Base-by-base conservation (phyloP, 2,113 vertebrate species). In the Amblyopsis rosae region DNA sequence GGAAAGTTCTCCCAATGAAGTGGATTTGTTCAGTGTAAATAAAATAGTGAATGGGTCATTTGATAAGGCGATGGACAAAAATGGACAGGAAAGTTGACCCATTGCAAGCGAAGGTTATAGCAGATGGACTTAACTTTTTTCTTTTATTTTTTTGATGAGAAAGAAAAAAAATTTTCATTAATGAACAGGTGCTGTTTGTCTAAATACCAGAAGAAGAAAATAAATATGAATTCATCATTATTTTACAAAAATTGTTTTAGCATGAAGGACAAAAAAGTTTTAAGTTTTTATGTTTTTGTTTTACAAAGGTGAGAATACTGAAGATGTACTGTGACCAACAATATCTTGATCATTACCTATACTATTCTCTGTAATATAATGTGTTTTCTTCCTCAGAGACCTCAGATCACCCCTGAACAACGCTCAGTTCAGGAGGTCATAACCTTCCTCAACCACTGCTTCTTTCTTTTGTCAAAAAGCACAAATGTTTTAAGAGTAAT, bases 321-420 rank as follows among this genome's bases (percentile, higher is more conserved):
- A 82, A 76, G 78, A 76, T 76, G 88, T 77, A 87, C 89, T 89
- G 87, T 89, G 84, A 90, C 77, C 56, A 84, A 77, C 41, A 4
- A 56, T 11, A 51, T 41, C 32, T 32, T 9, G n/a, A 50, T 78
- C 26, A 9, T 57, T 48, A 1, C 46, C 72, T 19, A 4, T 60
- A 65, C 32, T 11, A 65, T 67, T 17, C 57, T 62, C 16, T 67
- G 67, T 41, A 73, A 62, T 81, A 65, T 57, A 74, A 82, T 72
- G 77, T 12, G 77, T 12, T 60, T 16, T 35, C 11, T 53, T 33
- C 9, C 5, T 76, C 56, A 48, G 17, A 73, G 67, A 60, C 55
- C 56, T 54, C 62, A 15, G 47, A 59, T 32, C 13, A 12, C n/a
- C 17, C 45, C 6, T 13, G 49, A n/a, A 64, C 41, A 64, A 33